phyloP scores from a whole-genome alignment of 2,888 invertebrate genomes.

The Beris morrisii region DNA sequence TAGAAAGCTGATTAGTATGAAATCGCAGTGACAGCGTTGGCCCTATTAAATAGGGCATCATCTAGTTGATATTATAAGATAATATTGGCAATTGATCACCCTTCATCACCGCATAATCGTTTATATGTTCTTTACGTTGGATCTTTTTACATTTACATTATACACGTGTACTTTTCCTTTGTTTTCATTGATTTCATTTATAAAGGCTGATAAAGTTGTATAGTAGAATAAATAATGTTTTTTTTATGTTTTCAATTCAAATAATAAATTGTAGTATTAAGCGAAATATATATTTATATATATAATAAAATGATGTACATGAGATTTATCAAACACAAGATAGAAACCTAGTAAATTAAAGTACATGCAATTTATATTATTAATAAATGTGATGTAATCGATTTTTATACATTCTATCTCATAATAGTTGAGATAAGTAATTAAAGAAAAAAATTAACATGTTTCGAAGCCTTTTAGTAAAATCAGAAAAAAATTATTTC shows the following conservation, averaged over 20 bases:
- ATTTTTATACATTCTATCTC: constrained; percentile 33
- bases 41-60: constrained; percentile 34
- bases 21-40: constrained; percentile 75
- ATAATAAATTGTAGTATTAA: neutral
- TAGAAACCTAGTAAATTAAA: constrained; percentile 8
- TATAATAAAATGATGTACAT: constrained; percentile 8
- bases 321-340: constrained; percentile 7
- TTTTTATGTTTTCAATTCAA: neutral
- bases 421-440: constrained; percentile 27
- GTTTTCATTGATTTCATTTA: constrained; percentile 6
- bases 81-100: constrained; percentile 20
- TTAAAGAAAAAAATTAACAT: constrained; percentile 15
- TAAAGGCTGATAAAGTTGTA: constrained; percentile 19
- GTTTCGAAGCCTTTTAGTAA: constrained; percentile 29
- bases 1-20: constrained; percentile 78
- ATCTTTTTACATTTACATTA: neutral
- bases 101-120: neutral
- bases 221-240: constrained; percentile 1
- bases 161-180: neutral
- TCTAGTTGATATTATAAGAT: constrained; percentile 23
- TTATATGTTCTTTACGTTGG: neutral
- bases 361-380: constrained; percentile 25
- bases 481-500: constrained; percentile 5
- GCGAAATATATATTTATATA: constrained; percentile 1
- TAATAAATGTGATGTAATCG: constrained; percentile 32